These are phyloP conservation scores for Apamea epomidion DNA, from an alignment of 2,888 invertebrate genomes.

Conservation along the genomic window DNA sequence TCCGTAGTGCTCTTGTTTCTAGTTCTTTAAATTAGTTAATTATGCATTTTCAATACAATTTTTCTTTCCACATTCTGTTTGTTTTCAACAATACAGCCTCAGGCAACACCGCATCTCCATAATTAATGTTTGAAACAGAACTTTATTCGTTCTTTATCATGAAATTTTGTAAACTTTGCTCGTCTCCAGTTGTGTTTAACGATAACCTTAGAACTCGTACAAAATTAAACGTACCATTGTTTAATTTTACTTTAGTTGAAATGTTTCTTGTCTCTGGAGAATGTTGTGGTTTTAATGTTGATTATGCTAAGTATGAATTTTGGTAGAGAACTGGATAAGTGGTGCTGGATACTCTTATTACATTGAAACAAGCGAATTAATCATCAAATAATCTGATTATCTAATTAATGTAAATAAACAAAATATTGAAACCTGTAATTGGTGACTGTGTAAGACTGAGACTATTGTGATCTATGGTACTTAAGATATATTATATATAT, in stretches of 20 bases:
- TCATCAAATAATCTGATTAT: not conserved
- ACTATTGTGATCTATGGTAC: too few relatives aligned
- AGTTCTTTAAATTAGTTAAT: not conserved
- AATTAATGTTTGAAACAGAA: conserved; percentile 47
- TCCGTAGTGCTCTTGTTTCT: not conserved
- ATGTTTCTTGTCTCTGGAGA: conserved; percentile 5
- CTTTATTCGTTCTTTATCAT: conserved; percentile 42
- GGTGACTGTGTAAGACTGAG: too few relatives aligned
- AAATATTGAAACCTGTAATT: not conserved
- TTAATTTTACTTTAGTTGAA: conserved; percentile 10
- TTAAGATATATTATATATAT: too few relatives aligned
- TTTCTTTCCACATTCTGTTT: not conserved
- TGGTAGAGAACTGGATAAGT: not conserved
- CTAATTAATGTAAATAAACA: not conserved
- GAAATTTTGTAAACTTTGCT: conserved; percentile 43
- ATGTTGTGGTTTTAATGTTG: not conserved
- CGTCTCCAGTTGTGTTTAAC: conserved; percentile 19
- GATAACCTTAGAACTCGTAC: conserved; percentile 28
- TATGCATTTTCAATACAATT: not conserved
- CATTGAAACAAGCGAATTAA: too few relatives aligned
- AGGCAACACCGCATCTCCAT: conserved; percentile 15
- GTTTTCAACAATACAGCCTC: not conserved
- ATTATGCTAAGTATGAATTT: conserved; percentile 3
- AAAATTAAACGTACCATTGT: conserved; percentile 30
- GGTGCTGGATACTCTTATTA: not conserved